Percentiles rank a stretch among this genome's conserved stretches.
Conservation (phyloP, 2,113 vertebrate species). For the Calidris pugnax region DNA sequence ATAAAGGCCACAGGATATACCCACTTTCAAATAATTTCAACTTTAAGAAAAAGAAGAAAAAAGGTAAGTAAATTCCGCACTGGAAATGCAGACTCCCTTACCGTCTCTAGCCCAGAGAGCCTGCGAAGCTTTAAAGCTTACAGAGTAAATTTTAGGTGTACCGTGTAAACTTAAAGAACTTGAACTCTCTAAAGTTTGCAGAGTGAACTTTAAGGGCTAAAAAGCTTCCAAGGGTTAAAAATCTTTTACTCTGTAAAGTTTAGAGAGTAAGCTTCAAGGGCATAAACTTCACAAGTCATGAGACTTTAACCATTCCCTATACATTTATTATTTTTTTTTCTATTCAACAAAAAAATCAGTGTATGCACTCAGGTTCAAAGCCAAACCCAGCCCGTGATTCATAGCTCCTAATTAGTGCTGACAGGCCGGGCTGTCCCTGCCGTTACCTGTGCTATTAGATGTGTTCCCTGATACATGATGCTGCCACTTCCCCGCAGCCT, state of each 20-base stretch:
- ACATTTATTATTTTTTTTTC: not conserved
- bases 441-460: not conserved
- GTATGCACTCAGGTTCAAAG: not conserved
- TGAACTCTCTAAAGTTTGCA: no score
- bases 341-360: not conserved
- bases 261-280: not conserved
- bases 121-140: not conserved
- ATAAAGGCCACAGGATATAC: no score
- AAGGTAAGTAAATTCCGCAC: not conserved
- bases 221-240: not conserved
- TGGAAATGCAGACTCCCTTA: not conserved
- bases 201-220: not conserved
- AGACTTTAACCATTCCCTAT: accelerated
- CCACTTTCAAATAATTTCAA: no score
- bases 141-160: not conserved
- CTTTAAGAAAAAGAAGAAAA: no score
- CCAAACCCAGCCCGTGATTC: accelerated
- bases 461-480: not conserved
- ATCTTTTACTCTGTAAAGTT: not conserved
- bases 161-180: not conserved
- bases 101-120: not conserved
- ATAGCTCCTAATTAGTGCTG: not conserved
- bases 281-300: accelerated
- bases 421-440: accelerated
- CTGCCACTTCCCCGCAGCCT: not conserved